Evolutionary conservation across 1,140 invertebrate species (phyloP).

Genomic region (Drosophila trapezifrons): DNA sequence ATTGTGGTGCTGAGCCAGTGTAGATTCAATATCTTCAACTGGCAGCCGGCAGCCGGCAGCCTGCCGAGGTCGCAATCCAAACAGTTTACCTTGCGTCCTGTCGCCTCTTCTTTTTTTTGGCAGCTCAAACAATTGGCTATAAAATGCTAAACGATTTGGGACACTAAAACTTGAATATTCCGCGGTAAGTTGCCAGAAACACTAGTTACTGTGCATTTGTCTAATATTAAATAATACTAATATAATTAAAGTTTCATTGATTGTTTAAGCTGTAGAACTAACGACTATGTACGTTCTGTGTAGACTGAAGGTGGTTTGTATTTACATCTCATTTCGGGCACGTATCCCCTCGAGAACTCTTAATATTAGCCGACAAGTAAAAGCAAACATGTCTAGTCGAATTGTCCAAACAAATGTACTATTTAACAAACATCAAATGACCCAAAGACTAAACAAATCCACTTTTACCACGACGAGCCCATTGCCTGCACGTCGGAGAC

Average conservation of each 20-base stretch:
- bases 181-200: background rate
- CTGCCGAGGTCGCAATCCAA: conserved; percentile 13
- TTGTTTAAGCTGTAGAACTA: background rate
- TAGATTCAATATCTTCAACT: conserved; percentile 13
- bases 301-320: background rate
- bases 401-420: conserved; percentile 26
- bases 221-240: no score
- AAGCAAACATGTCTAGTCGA: conserved; percentile 11
- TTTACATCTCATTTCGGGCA: background rate
- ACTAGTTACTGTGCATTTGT: background rate
- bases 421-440: conserved; percentile 22
- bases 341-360: background rate
- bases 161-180: background rate
- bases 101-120: background rate
- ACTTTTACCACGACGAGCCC: conserved; percentile 1
- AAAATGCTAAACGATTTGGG: conserved; percentile 6
- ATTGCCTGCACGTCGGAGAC: background rate
- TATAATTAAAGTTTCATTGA: background rate
- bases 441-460: conserved; percentile 13
- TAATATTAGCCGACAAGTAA: conserved; percentile 5
- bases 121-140: conserved; percentile 12
- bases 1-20: conserved; percentile 12
- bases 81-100: conserved; percentile 5
- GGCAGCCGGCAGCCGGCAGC: no score
- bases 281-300: no score